These are phyloP conservation scores for Chloroclystis v-ata DNA, from an alignment of 2,888 invertebrate genomes.

Conservation along the genomic window DNA sequence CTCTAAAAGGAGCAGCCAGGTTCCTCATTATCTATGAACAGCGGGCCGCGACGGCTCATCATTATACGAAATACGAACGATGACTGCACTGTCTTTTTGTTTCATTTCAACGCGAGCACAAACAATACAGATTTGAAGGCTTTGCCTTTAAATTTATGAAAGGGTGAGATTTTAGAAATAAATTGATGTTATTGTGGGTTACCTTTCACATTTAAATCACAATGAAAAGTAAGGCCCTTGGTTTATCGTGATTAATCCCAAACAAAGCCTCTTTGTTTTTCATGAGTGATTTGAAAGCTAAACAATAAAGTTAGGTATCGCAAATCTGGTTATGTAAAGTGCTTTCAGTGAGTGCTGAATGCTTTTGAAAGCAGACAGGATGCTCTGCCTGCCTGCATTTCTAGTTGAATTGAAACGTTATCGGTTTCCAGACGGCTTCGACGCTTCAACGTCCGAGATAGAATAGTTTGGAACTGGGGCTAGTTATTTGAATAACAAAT, in stretches of 20 bases:
- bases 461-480: slow-evolving; percentile 1
- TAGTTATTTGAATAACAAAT: neutral
- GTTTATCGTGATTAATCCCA: neutral
- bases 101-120: slow-evolving; percentile 28
- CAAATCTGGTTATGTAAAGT: slow-evolving; percentile 30
- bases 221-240: neutral
- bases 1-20: slow-evolving; percentile 58
- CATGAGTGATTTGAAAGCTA: no score
- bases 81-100: slow-evolving; percentile 39
- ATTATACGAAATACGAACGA: slow-evolving; percentile 52
- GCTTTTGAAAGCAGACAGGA: slow-evolving; percentile 42
- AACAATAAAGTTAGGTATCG: neutral
- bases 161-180: slow-evolving; percentile 19
- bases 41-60: slow-evolving; percentile 39
- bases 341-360: slow-evolving; percentile 32
- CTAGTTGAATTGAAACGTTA: slow-evolving; percentile 47
- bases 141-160: slow-evolving; percentile 21
- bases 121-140: slow-evolving; percentile 25
- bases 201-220: slow-evolving; percentile 12
- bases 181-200: slow-evolving; percentile 23
- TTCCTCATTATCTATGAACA: slow-evolving; percentile 65
- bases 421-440: neutral
- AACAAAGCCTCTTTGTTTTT: no score
- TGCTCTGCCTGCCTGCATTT: slow-evolving; percentile 39
- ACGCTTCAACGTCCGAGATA: slow-evolving; percentile 5